Base-by-base conservation (phyloP, 2,113 vertebrate species). In the Pluvialis apricaria region DNA sequence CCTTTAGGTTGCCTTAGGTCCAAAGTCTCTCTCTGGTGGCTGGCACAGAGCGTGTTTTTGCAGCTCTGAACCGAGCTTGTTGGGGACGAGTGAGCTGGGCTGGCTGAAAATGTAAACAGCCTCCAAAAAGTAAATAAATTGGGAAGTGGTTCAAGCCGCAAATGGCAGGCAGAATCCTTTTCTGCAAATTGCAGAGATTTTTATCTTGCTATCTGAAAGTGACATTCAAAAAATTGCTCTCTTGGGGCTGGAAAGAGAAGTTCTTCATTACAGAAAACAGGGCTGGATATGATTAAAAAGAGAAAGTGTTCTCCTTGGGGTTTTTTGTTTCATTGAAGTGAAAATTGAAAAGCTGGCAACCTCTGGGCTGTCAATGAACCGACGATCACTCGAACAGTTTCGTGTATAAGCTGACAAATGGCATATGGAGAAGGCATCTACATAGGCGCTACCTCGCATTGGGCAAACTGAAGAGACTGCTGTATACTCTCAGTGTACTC, bases 261-360 rank as follows among this genome's bases (percentile, higher is more conserved):
- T 87, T 92, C 88, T 61, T 92, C 78, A 51, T 94, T 94, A 70
- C 66, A 65, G 81, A 79, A 85, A 92, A 66, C 25, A 25, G 94
- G 54, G 26, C 89, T 91, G 91, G 62, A 2, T 68, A 62, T 92
- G 92, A 96, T 96, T 92, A 94, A 92, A 92, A 88, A 73, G 81
- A 15, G 8, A 52, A 79, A 72, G 61, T 77, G 54, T 42, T 95
- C 91, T 94, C 94, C 78, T 87, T 89, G 80, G 61, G 64, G 7
- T 5, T 18, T 58, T 57, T 62, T 34, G 65, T 84, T 97, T 94
- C 82, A 79, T 65, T 58, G 77, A 72, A 90, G 87, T 49, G 82
- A 77, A 90, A 96, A 90, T 77, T 73, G 90, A 64, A 92, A 90
- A 82, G 66, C 70, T 94, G 91, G 36, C 5, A 0, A 3, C 81